Percentiles rank a stretch among this genome's conserved stretches.
These are phyloP conservation scores for Daubentonia madagascariensis DNA, from an alignment of 2,113 vertebrate genomes.

Conservation along the genomic window DNA sequence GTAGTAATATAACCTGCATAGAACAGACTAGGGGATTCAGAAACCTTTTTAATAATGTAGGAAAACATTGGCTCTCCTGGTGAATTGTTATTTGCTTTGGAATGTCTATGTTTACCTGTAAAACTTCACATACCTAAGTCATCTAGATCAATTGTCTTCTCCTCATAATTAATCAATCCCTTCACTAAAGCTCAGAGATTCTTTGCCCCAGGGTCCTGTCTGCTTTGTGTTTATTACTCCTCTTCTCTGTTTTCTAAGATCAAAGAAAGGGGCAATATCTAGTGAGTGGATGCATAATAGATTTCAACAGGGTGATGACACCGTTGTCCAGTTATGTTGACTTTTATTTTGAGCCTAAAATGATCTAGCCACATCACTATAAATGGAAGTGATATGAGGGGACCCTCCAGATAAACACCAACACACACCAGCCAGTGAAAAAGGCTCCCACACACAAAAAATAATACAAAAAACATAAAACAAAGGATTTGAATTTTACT, in stretches of 20 bases:
- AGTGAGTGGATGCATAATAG: accelerated
- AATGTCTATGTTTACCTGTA: no score
- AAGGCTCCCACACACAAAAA: accelerated
- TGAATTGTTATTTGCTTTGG: not conserved
- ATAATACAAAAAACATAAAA: not conserved
- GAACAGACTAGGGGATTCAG: no score
- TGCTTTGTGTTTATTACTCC: not conserved
- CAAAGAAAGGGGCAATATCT: not conserved
- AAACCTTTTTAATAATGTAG: accelerated
- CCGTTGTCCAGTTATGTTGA: accelerated
- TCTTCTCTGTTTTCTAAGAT: not conserved
- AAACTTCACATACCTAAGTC: not conserved
- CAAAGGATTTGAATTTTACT: not conserved
- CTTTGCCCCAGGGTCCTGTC: not conserved
- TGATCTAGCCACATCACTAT: not conserved
- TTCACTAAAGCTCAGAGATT: not conserved
- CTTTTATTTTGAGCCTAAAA: not conserved
- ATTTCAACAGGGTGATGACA: accelerated
- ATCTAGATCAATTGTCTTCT: not conserved
- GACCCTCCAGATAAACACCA: not conserved
- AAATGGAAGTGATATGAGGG: accelerated
- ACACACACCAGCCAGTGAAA: not conserved
- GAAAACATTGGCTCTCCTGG: not conserved
- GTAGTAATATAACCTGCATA: accelerated
- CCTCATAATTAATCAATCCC: not conserved